Percentiles rank a stretch among this genome's conserved stretches.
These are phyloP conservation scores for Acanthornis magna DNA, from an alignment of 2,797 vertebrate genomes.

Conservation along the genomic window DNA sequence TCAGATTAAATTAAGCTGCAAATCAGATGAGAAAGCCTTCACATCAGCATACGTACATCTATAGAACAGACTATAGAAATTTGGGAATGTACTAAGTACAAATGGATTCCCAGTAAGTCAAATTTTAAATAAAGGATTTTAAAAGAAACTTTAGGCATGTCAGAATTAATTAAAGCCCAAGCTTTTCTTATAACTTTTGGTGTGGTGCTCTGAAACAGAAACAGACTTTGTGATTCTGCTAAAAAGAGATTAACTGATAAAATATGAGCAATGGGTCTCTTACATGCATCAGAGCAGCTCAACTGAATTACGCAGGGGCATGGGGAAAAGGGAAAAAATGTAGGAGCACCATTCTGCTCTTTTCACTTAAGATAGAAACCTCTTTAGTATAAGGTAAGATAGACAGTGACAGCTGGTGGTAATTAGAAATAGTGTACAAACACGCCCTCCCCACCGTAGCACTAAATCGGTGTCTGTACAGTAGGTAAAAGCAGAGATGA, in stretches of 20 bases:
- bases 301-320: rapidly evolving
- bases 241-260: background rate
- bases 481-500: background rate
- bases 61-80: background rate
- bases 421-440: background rate
- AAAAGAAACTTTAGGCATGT: background rate
- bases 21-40: background rate
- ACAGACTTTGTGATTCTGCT: background rate
- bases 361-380: background rate
- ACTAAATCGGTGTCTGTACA: background rate
- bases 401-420: background rate
- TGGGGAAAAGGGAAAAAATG: no score
- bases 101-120: background rate
- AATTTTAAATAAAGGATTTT: background rate
- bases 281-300: background rate
- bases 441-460: background rate
- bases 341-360: background rate
- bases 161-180: background rate
- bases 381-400: background rate
- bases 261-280: background rate
- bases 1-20: background rate
- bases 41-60: background rate
- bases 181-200: background rate
- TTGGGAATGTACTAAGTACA: background rate
- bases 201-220: background rate